Evolutionary conservation across 2,113 vertebrate genomes (phyloP), one percentile per base, ranked within the genome.

Genomic region (Phyllostomus hastatus): DNA sequence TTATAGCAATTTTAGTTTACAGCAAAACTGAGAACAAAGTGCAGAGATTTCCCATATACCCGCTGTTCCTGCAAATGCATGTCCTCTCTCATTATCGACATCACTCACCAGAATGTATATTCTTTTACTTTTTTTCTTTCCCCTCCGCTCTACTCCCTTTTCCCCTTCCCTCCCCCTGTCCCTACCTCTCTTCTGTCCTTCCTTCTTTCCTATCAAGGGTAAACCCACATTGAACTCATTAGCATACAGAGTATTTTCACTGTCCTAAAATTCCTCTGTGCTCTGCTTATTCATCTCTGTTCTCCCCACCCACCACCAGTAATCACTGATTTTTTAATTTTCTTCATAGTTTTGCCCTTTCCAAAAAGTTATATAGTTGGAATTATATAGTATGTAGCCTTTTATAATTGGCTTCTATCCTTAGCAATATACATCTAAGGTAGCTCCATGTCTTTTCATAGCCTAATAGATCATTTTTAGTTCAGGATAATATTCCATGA

Each of bases 391-490:
- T 46, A 22, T 64, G 15, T 52, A 79, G 52, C 72, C n/a, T 61
- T 91, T 85, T 70, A 41, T n/a, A 38, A 9, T 20, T 80, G 81
- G 35, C 64, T 52, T 72, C 70, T 86, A 35, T 80, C 70, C 17
- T 64, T 31, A 41, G 64, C 48, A 43, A 86, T 46, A 31, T 33
- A 12, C 17, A 76, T 38, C 48, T 57, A 46, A 67, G 59, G 31
- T 57, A 41, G 8, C 59, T 28, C 41, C 26, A 20, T 69, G 70
- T 59, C 59, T 84, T 90, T 33, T 33, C 12, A 46, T 59, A n/a
- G 70, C 38, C 38, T 82, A 31, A n/a, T 94, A 67, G 43, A 54
- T 94, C 20, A 19, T 72, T 70, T 86, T 75, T 75, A 73, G 67
- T 35, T 54, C 54, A 52, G 54, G 70, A 16, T 81, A 72, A 72